These are phyloP conservation scores for Apaloderma vittatum DNA, from an alignment of 2,113 vertebrate species.

Conservation along the genomic window DNA sequence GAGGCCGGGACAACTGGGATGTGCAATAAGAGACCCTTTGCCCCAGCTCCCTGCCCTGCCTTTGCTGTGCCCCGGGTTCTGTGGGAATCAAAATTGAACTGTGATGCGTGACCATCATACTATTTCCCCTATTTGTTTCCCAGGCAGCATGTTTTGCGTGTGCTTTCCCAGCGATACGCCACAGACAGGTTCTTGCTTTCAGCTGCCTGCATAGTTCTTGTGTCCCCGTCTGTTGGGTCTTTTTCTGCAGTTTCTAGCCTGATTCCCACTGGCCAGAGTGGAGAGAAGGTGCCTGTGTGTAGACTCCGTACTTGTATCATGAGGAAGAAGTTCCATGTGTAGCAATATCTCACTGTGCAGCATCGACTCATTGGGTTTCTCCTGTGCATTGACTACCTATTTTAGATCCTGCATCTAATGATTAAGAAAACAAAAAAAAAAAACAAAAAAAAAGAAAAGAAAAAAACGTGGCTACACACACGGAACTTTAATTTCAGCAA, in stretches of 20 bases:
- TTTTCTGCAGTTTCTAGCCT: background rate
- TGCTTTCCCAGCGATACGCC: background rate
- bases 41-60: background rate
- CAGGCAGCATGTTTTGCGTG: background rate
- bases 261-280: background rate
- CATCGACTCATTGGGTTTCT: background rate
- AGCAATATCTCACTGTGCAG: background rate
- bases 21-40: background rate
- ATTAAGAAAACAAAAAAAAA: background rate
- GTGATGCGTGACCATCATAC: accelerated
- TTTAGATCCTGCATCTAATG: background rate
- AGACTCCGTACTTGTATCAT: background rate
- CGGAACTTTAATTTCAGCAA: background rate
- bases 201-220: background rate
- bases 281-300: background rate
- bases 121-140: background rate
- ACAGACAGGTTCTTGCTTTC: background rate
- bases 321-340: background rate
- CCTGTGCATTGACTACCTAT: background rate
- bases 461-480: background rate
- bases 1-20: background rate
- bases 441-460: background rate
- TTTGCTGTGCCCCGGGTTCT: background rate
- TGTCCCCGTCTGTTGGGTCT: background rate
- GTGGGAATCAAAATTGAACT: background rate